These are phyloP conservation scores for Urocynchramus pylzowi DNA, from an alignment of 2,113 vertebrate genomes.

Conservation along the genomic window DNA sequence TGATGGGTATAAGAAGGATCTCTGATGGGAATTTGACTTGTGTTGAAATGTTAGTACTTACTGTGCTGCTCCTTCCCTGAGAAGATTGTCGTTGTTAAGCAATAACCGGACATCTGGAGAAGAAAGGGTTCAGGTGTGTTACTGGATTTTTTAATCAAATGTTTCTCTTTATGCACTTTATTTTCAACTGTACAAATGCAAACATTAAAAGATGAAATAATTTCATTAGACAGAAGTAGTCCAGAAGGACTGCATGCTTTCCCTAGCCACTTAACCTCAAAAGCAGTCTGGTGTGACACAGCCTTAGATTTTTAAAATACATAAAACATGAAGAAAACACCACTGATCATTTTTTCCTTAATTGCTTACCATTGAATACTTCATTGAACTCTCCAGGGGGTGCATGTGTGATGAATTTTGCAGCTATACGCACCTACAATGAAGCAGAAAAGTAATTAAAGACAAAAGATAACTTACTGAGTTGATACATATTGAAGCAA, in stretches of 20 bases:
- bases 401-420: conserved; percentile 91
- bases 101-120: conserved; percentile 87
- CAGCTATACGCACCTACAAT: conserved; percentile 86
- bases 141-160: neutral
- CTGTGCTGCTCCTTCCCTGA: conserved; percentile 93
- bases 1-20: neutral
- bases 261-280: neutral
- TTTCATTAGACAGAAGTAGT: neutral
- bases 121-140: neutral
- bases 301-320: neutral
- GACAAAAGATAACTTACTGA: neutral
- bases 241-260: neutral
- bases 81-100: conserved; percentile 92
- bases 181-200: neutral
- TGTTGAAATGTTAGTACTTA: conserved; percentile 67
- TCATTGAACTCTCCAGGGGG: conserved; percentile 97
- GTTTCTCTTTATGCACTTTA: neutral
- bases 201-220: neutral
- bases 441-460: neutral
- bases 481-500: neutral
- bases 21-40: neutral
- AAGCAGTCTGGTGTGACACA: neutral
- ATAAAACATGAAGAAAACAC: neutral
- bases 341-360: neutral
- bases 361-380: conserved; percentile 90